Conservation (phyloP, 64 coral and sea anemone species). For the Actinia tenebrosa region DNA sequence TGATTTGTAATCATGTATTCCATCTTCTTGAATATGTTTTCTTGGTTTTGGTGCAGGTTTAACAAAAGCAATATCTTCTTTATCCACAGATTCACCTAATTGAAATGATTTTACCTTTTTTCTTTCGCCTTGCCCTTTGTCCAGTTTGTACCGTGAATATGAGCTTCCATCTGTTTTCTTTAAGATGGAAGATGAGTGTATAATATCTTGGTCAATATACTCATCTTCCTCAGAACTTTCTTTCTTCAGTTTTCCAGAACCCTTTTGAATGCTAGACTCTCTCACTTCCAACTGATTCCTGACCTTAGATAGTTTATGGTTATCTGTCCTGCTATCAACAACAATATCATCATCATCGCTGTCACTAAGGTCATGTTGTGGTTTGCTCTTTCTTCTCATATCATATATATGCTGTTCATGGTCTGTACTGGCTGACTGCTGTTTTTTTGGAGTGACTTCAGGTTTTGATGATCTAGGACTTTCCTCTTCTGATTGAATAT, state of each 20-base stretch:
- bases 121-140: not conserved
- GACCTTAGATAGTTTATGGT: not conserved
- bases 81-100: not conserved
- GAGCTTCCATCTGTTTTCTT: not conserved
- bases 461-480: not conserved
- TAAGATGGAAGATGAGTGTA: not conserved
- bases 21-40: not conserved
- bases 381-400: not conserved
- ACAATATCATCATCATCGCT: constrained; percentile 15
- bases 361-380: not conserved
- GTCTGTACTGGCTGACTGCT: not conserved
- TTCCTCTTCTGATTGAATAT: not conserved
- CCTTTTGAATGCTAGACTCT: not conserved
- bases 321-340: not conserved
- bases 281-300: not conserved
- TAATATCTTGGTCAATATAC: not conserved
- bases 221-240: not conserved
- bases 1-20: not conserved
- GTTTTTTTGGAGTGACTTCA: not conserved
- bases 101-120: not conserved
- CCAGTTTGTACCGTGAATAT: too few relatives aligned
- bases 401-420: not conserved
- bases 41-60: constrained; percentile 7
- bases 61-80: not conserved
- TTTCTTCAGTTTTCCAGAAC: not conserved